Conservation (phyloP, 1,140 invertebrate species). For the Acromyrmex echinatior region DNA sequence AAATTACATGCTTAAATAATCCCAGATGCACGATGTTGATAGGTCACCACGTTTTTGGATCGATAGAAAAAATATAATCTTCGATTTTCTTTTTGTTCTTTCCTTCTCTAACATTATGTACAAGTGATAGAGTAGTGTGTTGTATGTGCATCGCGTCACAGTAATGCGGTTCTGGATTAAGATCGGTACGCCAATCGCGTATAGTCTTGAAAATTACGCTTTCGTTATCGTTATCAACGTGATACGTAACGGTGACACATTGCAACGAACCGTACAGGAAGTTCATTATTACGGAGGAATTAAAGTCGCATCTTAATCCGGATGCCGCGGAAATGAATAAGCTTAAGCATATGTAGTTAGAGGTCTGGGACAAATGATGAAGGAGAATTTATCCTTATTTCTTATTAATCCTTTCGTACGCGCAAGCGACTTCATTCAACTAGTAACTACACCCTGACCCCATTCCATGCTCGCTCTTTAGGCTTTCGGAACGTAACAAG, state of each 20-base stretch:
- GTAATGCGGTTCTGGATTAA: slow-evolving; percentile 74
- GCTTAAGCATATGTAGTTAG: slow-evolving; percentile 76
- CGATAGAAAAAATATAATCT: slow-evolving; percentile 87
- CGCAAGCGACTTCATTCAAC: slow-evolving; percentile 76
- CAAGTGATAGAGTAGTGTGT: slow-evolving; percentile 84
- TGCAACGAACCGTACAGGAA: background rate
- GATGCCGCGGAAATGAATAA: slow-evolving; percentile 72
- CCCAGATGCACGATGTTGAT: slow-evolving; percentile 81
- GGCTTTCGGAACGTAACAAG: slow-evolving; percentile 62
- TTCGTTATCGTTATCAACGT: slow-evolving; percentile 9
- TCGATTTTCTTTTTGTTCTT: slow-evolving; percentile 82
- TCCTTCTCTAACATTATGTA: slow-evolving; percentile 84
- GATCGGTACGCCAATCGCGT: slow-evolving; percentile 53
- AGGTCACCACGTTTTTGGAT: slow-evolving; percentile 85
- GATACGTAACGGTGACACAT: background rate
- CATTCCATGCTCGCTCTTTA: slow-evolving; percentile 73
- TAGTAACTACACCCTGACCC: slow-evolving; percentile 73
- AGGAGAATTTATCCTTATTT: slow-evolving; percentile 70
- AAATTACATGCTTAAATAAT: slow-evolving; percentile 65
- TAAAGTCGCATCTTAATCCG: slow-evolving; percentile 70
- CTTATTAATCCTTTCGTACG: slow-evolving; percentile 70
- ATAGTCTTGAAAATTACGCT: slow-evolving; percentile 2
- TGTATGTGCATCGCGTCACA: slow-evolving; percentile 79
- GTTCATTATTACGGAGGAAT: slow-evolving; percentile 1
- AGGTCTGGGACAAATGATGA: slow-evolving; percentile 74